Conservation (phyloP, 2,888 invertebrate genomes). For the Heliconius aoede region DNA sequence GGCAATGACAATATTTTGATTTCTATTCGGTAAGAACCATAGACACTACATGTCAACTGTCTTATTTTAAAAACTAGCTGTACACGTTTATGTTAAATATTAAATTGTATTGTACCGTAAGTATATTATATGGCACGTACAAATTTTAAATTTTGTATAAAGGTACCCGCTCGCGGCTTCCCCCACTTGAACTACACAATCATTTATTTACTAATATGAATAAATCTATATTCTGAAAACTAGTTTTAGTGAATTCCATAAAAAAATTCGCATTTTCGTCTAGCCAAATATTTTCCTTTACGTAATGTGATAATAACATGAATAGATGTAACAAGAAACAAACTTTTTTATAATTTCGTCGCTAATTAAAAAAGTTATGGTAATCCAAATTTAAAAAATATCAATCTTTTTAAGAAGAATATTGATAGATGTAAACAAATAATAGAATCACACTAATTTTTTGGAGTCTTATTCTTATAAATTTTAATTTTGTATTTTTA, state of each 20-base stretch:
- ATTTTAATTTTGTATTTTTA: neutral
- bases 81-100: neutral
- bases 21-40: neutral
- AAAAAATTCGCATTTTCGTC: too few species aligned
- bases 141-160: too few species aligned
- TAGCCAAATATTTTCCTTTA: neutral
- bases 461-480: slow-evolving; percentile 7
- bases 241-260: too few species aligned
- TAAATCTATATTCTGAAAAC: too few species aligned
- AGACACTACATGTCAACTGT: slow-evolving; percentile 9
- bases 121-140: too few species aligned
- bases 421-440: neutral
- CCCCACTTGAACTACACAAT: too few species aligned
- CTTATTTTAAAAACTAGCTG: neutral
- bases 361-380: neutral
- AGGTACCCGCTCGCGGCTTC: too few species aligned
- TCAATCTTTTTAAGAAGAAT: neutral
- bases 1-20: slow-evolving; percentile 32
- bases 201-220: too few species aligned
- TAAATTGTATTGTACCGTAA: too few species aligned
- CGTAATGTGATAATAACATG: neutral
- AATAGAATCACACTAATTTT: neutral
- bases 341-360: too few species aligned
- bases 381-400: slow-evolving; percentile 9
- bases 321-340: too few species aligned